A percentile compares a stretch with the other conserved stretches of the same genome.
Evolutionary conservation across 2,113 vertebrate genomes (phyloP).

Genomic region (Anhinga anhinga): DNA sequence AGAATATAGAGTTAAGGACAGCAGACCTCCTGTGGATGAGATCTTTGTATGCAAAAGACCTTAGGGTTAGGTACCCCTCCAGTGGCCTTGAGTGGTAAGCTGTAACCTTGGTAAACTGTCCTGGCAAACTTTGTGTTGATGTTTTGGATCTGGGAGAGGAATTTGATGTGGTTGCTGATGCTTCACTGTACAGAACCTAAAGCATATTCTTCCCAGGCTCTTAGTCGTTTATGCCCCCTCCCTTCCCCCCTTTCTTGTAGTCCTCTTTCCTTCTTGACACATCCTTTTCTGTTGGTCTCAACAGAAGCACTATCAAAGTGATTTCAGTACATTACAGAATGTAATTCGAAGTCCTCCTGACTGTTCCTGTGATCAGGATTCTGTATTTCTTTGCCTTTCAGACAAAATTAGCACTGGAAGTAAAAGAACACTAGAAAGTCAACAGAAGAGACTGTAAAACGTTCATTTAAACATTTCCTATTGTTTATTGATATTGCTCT

Average conservation of each 20-base stretch:
- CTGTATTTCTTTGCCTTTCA: background rate
- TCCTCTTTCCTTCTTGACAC: background rate
- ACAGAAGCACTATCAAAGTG: background rate
- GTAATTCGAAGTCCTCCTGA: background rate
- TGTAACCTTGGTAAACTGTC: background rate
- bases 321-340: background rate
- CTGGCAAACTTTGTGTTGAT: background rate
- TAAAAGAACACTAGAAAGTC: background rate
- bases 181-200: background rate
- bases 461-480: background rate
- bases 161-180: background rate
- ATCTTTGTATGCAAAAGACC: background rate
- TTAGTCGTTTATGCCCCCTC: rapidly evolving
- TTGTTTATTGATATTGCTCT: background rate
- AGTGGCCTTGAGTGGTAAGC: background rate
- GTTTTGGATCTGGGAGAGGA: background rate
- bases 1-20: background rate
- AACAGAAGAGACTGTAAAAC: background rate
- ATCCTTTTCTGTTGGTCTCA: background rate
- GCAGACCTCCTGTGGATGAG: background rate
- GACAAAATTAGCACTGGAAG: background rate
- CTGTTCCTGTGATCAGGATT: background rate
- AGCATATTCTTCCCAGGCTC: background rate
- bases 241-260: background rate
- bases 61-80: background rate